Base-by-base conservation (phyloP, 2,888 invertebrate genomes). In the Cerceris ruficornis region DNA sequence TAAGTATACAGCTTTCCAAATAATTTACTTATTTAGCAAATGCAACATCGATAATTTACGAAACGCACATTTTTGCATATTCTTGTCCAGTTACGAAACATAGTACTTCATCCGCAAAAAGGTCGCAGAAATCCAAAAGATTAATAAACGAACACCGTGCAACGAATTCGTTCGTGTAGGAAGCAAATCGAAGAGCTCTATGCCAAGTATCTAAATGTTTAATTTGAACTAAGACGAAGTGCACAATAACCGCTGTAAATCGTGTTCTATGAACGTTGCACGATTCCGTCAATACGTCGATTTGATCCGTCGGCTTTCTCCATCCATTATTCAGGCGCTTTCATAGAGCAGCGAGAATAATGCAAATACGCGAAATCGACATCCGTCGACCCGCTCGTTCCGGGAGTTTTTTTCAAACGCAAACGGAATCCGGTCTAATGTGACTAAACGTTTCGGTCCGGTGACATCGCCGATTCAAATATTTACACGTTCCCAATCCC, bases 271-370 rank as follows among this genome's bases (percentile, higher is more conserved):
- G 66, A 74, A 80, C 69, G 80, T 66, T 75, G 52, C 13, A 65
- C 5, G 46, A 13, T 14, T 17, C 8, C 9, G 14, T 60, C 69
- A 67, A 70, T 61, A 61, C 70, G 59, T 67, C 28, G 62, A 64
- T 80, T 80, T 70, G 66, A 75, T 60, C 57, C 65, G 39, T 64
- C 60, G 58, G 60, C n/a, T 69, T 55, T 52, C 66, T 14, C 17
- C 54, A 50, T 79, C 61, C 61, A 78, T 80, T 80, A 80, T 80
- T 80, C 75, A 80, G 17, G 0, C 65, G 42, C 62, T 13, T 66
- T 71, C 52, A 52, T 73, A 55, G 49, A 43, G 62, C 41, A 64
- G 54, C 54, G 58, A 7, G 42, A 71, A 77, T 77, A 77, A 77
- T 77, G 49, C 77, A 64, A 61, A 54, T 42, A 77, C 54, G 67